Evolutionary conservation across 2,113 vertebrate species (phyloP).

Genomic region (Tapirus terrestris): DNA sequence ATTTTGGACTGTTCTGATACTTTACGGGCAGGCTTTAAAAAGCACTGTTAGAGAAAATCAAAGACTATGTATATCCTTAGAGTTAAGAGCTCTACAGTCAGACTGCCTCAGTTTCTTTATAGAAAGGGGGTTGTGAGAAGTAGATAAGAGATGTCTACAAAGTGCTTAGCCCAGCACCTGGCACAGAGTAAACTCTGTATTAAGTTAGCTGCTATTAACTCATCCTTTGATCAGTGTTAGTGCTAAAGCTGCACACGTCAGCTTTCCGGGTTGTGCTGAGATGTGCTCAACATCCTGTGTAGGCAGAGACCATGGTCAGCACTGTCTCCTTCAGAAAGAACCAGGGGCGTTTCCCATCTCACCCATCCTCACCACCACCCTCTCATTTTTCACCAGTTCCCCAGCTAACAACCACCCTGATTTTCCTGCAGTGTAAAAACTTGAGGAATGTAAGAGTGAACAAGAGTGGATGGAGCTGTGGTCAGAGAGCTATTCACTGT

Average conservation of each 20-base stretch:
- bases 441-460: not conserved
- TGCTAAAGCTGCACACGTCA: not conserved
- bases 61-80: not conserved
- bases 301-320: not conserved
- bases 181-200: not conserved
- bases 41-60: not conserved
- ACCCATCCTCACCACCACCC: not conserved
- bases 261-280: not conserved
- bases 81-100: not conserved
- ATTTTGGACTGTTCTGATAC: not conserved
- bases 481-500: not conserved
- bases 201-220: not conserved
- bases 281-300: not conserved
- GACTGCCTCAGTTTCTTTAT: not conserved
- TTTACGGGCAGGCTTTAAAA: constrained; percentile 1
- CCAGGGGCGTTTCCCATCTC: not conserved
- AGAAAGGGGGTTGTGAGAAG: not conserved
- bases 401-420: not conserved
- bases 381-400: not conserved
- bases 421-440: not conserved
- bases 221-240: not conserved
- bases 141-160: not conserved
- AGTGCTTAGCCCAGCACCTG: not conserved
- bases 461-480: no score
- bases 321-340: not conserved